Base-by-base conservation (phyloP, 2,113 vertebrate species). In the Rousettus leschenaultii region DNA sequence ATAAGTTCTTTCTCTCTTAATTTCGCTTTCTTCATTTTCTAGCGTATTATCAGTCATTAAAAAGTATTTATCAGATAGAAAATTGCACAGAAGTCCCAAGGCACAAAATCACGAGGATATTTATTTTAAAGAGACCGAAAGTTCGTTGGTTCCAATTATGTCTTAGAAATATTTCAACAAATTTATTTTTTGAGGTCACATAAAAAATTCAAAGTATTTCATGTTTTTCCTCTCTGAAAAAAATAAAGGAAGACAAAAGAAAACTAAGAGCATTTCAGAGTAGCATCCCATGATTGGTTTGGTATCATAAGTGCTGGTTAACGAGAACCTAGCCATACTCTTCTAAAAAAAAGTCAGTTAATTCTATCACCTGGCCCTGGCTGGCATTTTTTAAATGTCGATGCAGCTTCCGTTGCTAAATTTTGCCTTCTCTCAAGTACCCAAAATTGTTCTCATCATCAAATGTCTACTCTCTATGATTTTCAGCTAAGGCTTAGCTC, bases 111-210 rank as follows among this genome's bases (percentile, higher is more conserved):
- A 86, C 35, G 26, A 40, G 43, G 70, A 83, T 75, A 86, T 65
- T 96, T 82, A 51, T 14, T 96, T 96, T 96, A 73, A 77, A 89
- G 57, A 91, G 48, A 88, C 61, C 63, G 13, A 74, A 85, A 59
- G 1, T 95, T 78, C 30, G 0, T 86, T 95, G 28, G 21, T 89
- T 91, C 40, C 30, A 70, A 43, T 91, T 95, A 61, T 53, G 10
- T 71, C 51, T 80, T 86, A 45, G 48, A 84, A 89, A 85, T 80
- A 70, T 87, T 79, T 91, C 5, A 40, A 71, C 1, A 0, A 89
- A 35, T 86, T 55, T 93, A 19, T 16, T 55, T 65, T 94, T 65
- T 93, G 21, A 85, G 48, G 40, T 55, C 16, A 88, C 16, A 57
- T 65, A 82, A 71, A 92, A 95, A 59, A 38, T 59, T 48, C 3